These are phyloP conservation scores for Bombus vancouverensis DNA, from an alignment of 1,140 invertebrate genomes.

Conservation along the genomic window DNA sequence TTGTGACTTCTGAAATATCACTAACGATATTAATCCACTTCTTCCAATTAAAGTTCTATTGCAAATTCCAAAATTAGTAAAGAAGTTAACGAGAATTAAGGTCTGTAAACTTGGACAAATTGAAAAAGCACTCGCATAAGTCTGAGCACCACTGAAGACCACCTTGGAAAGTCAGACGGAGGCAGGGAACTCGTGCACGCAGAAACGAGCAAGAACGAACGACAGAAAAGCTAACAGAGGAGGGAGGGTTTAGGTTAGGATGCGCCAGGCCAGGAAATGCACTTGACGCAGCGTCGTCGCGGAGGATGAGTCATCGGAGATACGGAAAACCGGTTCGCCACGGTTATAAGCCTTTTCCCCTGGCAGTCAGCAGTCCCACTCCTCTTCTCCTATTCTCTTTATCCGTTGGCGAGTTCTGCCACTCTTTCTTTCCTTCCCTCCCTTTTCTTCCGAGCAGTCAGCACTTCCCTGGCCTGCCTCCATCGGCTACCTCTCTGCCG, in stretches of 20 bases:
- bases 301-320: constrained; percentile 80
- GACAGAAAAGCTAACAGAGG: background rate
- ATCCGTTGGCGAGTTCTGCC: constrained; percentile 36
- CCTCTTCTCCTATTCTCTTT: background rate
- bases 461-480: constrained; percentile 50
- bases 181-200: background rate
- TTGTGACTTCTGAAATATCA: no score
- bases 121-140: constrained; percentile 7
- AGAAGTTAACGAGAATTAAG: no score
- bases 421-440: constrained; percentile 21
- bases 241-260: constrained; percentile 67
- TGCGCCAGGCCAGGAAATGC: constrained; percentile 80
- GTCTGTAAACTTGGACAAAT: background rate
- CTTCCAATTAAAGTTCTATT: no score
- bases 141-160: constrained; percentile 65
- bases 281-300: constrained; percentile 78
- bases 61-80: no score
- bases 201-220: constrained; percentile 1
- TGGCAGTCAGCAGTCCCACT: constrained; percentile 26
- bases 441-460: constrained; percentile 55
- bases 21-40: no score
- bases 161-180: constrained; percentile 36
- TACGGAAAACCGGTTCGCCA: constrained; percentile 80
- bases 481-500: constrained; percentile 3
- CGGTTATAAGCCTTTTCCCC: constrained; percentile 56